These are phyloP conservation scores for Papilio polyxenes DNA, from an alignment of 1,140 invertebrate genomes.

Conservation along the genomic window DNA sequence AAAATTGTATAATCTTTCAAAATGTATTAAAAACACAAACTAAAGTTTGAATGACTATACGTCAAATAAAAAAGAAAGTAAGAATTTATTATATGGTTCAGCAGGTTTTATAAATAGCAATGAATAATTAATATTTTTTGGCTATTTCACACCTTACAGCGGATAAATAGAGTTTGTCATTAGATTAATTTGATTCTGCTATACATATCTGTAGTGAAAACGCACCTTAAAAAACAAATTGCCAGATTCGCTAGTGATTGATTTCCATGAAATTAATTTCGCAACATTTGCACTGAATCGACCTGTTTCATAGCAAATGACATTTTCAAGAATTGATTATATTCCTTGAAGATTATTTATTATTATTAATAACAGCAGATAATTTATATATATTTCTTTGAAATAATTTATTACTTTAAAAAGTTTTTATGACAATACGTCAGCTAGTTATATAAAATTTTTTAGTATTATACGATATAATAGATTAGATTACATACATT, in stretches of 20 bases:
- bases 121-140: no score
- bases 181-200: neutral
- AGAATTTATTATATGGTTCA: neutral
- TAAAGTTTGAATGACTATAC: no score
- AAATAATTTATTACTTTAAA: no score
- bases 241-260: neutral
- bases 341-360: neutral
- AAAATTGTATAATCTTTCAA: neutral
- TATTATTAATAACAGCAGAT: neutral
- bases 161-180: neutral
- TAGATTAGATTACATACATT: no score
- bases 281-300: neutral
- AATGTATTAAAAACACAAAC: no score
- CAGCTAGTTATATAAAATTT: no score
- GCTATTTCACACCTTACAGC: neutral
- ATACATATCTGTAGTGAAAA: neutral
- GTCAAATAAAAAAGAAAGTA: no score
- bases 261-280: slow-evolving; percentile 19
- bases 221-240: slow-evolving; percentile 6
- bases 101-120: neutral
- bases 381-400: neutral
- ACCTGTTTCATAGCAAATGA: neutral
- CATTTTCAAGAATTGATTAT: neutral
- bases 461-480: no score
- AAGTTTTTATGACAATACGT: no score